Base-by-base conservation (phyloP, 2,797 vertebrate species). In the Merluccius polli region DNA sequence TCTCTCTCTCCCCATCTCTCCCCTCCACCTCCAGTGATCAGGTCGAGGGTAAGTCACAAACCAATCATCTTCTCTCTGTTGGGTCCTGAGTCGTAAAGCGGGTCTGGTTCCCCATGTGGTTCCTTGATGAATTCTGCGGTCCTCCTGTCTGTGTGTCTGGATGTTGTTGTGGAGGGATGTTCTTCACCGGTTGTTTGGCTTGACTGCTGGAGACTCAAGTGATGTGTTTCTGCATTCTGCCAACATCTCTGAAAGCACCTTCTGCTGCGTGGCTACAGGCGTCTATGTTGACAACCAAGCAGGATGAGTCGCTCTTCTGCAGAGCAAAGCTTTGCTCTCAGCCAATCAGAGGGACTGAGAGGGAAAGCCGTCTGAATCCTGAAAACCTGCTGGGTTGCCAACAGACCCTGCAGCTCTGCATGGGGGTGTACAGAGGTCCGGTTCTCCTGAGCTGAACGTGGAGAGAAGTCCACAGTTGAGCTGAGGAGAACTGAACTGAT, bases 11-110 rank as follows among this genome's bases (percentile, higher is more conserved):
- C 75, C 38, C 67, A 5, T 78, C 21, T 84, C 73, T 87, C 32
- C 73, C 79, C 84, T n/a, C 86, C 16, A 86, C 67, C 88, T 82
- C 27, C 93, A 98, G 97, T 75, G 96, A 95, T 3, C 95, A 96
- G 77, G 93, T 92, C 16, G 95, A 94, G 92, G 97, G 97, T 98
- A 92, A 97, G 97, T 96, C 33, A 15, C 59, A 27, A 65, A 24
- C 59, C 24, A 71, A 71, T 3, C 48, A 2, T 29, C 72, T 31
- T 7, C 41, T 30, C 13, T 21, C 12, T 4, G 41, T 69, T 32
- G 68, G 29, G n/a, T 31, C 21, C 52, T 7, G 21, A n/a, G 3
- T 12, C 29, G 0, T 6, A 32, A 30, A 68, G 27, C 8, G 59
- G n/a, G 24, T 68, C 27, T 68, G 65, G 12, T 30, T 30, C 27